Base-by-base conservation (phyloP, 2,113 vertebrate genomes). In the Ceratotherium simum region DNA sequence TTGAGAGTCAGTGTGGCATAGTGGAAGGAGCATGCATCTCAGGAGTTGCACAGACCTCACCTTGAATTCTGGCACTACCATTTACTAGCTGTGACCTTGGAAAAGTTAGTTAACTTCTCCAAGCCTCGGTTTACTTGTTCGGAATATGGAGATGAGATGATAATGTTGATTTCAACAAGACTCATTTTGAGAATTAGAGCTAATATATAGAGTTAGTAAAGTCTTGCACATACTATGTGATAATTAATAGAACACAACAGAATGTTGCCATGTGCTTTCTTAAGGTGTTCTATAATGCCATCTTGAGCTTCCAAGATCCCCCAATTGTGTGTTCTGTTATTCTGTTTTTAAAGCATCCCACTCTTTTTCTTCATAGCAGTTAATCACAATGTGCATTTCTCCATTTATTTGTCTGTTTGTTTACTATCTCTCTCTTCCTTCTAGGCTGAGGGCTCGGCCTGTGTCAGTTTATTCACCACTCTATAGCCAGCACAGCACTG, bases 101-200 rank as follows among this genome's bases (percentile, higher is more conserved):
- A 42, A 80, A 87, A 76, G 65, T 81, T 70, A 67, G 39, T 85
- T 60, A 93, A 54, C 72, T 46, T 93, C 39, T 46, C 65, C 42
- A 69, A 91, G 48, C 23, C 25, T 91, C 20, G 72, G 64, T 95
- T 93, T 81, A 48, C 36, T 88, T 72, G 4, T 72, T 29, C 58
- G 31, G 83, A 79, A 60, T 72, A 56, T 85, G 85, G 51, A 58
- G 48, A 85, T 46, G 91, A 89, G 42, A 73, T 80, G 54, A 42
- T 69, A 89, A 78, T 79, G 46, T 76, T 82, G 25, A 65, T 69
- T 67, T 85, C 93, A 80, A 46, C 36, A 72, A 86, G 84, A 95
- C 62, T 82, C 31, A 25, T 69, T 96, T 89, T 92, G 72, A 92
- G 64, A 56, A 90, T 88, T 80, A 88, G 67, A 56, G 36, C 27